Base-by-base conservation (phyloP, 1,140 invertebrate species). In the Neodiprion virginianus region DNA sequence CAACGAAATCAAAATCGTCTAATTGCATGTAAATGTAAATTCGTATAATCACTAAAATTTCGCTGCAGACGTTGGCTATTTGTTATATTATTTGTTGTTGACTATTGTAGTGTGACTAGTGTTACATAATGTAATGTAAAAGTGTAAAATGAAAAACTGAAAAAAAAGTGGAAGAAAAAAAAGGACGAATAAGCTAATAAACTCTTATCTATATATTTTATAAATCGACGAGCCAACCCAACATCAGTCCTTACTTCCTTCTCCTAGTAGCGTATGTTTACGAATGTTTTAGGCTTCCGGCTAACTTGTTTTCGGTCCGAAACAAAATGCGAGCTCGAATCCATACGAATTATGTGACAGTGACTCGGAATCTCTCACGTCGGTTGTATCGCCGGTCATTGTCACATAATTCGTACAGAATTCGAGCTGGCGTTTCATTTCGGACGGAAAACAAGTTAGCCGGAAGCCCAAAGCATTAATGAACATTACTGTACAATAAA, bases 1-100 rank as follows among this genome's bases (percentile, higher is more conserved):
- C 53, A 61, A 12, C 53, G 53, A 61, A 61, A 61, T 61, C 11
- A 12, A 61, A 61, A 61, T 61, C n/a, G 11, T 3, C 11, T 61
- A 61, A 61, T 61, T 61, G 11, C 53, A 61, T 61, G n/a, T 14
- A 61, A 61, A 14, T 14, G 53, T 61, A 61, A 61, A 61, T 14
- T 61, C 1, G 28, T 40, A 40, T 61, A 14, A 61, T 61, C 53
- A 61, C 53, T 7, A 61, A 8, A 69, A 48, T 66, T 78, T 80
- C 73, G 71, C 48, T 48, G 69, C 48, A 71, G 75, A 81, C 75
- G 73, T 83, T 73, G 76, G 69, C 67, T 72, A 50, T 82, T 83
- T 84, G 82, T 85, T 84, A 78, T 83, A 73, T 81, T 67, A 82
- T 72, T 85, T 85, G 81, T 85, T 86, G 83, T 86, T 85, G 78